A percentile compares a stretch with the other conserved stretches of the same genome.
phyloP scores from a whole-genome alignment of 1,140 invertebrate genomes.

The Eumeta japonica region DNA sequence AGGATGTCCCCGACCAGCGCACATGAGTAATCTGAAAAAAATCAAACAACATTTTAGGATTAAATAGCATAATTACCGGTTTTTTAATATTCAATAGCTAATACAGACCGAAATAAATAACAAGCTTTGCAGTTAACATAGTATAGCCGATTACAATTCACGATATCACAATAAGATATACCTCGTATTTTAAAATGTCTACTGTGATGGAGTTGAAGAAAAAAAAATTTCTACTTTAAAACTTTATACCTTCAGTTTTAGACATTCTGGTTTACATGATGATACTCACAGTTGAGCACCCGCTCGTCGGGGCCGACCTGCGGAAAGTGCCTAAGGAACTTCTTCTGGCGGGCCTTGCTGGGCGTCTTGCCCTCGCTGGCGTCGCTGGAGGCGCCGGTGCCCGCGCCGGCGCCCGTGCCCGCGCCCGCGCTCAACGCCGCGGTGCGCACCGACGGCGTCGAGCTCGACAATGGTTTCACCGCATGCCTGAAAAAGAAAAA shows the following conservation, averaged over 20 bases:
- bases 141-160: too few species aligned
- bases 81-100: not conserved
- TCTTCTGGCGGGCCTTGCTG: slow-evolving; percentile 70
- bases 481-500: slow-evolving; percentile 25
- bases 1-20: slow-evolving; percentile 87
- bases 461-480: slow-evolving; percentile 47
- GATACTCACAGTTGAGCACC: slow-evolving; percentile 74
- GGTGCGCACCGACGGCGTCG: slow-evolving; percentile 42
- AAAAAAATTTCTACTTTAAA: too few species aligned
- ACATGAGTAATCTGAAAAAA: slow-evolving; percentile 83
- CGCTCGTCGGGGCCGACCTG: slow-evolving; percentile 73
- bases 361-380: slow-evolving; percentile 56
- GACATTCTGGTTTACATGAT: too few species aligned
- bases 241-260: too few species aligned
- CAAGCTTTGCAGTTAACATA: too few species aligned
- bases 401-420: too few species aligned
- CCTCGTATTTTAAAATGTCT: too few species aligned
- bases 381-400: slow-evolving; percentile 20
- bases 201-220: too few species aligned
- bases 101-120: not conserved
- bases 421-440: slow-evolving; percentile 13
- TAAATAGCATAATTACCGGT: not conserved
- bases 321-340: slow-evolving; percentile 72
- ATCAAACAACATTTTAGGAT: slow-evolving; percentile 11
- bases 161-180: too few species aligned